Conservation (phyloP, 2,797 vertebrate species). For the Chanos chanos region DNA sequence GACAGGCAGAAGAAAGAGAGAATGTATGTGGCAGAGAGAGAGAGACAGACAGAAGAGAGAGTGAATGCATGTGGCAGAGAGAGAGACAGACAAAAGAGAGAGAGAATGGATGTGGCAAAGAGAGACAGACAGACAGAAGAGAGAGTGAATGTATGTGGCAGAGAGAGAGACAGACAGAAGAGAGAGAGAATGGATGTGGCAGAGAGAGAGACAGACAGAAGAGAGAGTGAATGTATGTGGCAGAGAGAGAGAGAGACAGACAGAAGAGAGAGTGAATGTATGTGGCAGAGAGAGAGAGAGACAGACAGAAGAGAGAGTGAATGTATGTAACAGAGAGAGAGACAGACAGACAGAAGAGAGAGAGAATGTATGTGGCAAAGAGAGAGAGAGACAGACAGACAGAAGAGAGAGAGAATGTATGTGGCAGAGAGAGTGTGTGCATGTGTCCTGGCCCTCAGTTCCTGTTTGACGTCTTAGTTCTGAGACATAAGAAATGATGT, state of each 20-base stretch:
- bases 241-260: constrained; percentile 16
- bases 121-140: not conserved
- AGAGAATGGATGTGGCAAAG: not conserved
- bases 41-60: not conserved
- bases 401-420: too few species aligned
- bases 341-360: too few species aligned
- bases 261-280: not conserved
- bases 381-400: too few species aligned
- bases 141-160: constrained; percentile 39
- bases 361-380: too few species aligned
- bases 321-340: too few species aligned
- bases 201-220: not conserved
- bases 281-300: not conserved
- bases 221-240: constrained; percentile 6
- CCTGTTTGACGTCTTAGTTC: not conserved
- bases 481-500: not conserved
- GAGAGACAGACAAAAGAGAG: not conserved
- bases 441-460: not conserved
- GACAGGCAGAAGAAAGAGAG: too few species aligned
- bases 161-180: constrained; percentile 21
- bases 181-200: constrained; percentile 28
- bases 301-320: not conserved
- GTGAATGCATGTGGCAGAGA: not conserved
- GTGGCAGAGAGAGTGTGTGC: too few species aligned
- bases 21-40: too few species aligned